phyloP scores from a whole-genome alignment of 1,140 invertebrate genomes.

The Platorchestia sp. region DNA sequence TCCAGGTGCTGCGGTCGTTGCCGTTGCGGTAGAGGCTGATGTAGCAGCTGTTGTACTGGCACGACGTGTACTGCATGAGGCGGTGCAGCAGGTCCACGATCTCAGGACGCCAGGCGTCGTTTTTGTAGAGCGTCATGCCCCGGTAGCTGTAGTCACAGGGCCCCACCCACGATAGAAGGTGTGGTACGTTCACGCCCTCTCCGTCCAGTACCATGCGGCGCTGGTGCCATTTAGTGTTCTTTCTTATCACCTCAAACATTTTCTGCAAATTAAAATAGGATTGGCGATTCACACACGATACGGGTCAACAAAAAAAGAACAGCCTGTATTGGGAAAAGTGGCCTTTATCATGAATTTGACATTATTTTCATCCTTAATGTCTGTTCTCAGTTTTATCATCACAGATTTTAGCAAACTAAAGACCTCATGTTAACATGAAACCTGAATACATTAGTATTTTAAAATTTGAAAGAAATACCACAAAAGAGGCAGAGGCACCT shows the following conservation, averaged over 20 bases:
- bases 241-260: conserved; percentile 70
- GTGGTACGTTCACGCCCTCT: conserved; percentile 71
- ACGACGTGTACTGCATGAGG: conserved; percentile 69
- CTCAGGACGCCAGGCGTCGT: conserved; percentile 69
- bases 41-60: conserved; percentile 74
- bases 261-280: conserved; percentile 55
- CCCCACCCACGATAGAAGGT: conserved; percentile 74
- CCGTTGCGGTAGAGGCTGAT: conserved; percentile 74
- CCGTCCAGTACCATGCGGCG: conserved; percentile 70
- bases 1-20: conserved; percentile 74
- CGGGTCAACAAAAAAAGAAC: no score
- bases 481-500: not conserved
- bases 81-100: conserved; percentile 69
- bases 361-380: no score
- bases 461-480: not conserved
- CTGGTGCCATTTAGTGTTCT: conserved; percentile 73
- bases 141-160: conserved; percentile 73
- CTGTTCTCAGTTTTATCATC: no score
- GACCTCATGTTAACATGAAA: no score
- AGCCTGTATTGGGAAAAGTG: no score
- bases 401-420: no score
- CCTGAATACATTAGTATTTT: no score
- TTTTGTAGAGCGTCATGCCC: conserved; percentile 71
- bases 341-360: no score
- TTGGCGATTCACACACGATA: no score